Evolutionary conservation across 2,113 vertebrate genomes (phyloP).

Genomic region (Rhodinocichla rosea): DNA sequence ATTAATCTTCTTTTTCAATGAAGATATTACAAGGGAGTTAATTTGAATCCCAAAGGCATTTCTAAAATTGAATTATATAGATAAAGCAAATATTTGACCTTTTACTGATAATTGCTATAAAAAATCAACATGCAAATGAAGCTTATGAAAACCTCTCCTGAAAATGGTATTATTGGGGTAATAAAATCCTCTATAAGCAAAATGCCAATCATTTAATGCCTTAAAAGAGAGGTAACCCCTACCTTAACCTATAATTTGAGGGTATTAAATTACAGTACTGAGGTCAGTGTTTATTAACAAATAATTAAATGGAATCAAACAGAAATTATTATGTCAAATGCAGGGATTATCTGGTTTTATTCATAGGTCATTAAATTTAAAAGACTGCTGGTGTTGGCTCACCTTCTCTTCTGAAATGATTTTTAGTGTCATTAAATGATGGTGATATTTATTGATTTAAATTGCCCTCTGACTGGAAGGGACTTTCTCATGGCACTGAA

Average conservation of each 20-base stretch:
- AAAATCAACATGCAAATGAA: slow-evolving; percentile 73
- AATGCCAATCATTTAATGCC: neutral
- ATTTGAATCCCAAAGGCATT: slow-evolving; percentile 82
- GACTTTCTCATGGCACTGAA: neutral
- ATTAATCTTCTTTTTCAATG: slow-evolving; percentile 83
- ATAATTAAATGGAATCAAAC: slow-evolving; percentile 48
- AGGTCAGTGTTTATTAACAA: slow-evolving; percentile 58
- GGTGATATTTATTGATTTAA: neutral
- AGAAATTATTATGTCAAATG: slow-evolving; percentile 21
- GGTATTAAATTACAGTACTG: neutral
- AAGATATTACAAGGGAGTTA: slow-evolving; percentile 81
- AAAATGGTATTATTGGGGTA: neutral
- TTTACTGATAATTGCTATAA: slow-evolving; percentile 77
- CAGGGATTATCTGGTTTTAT: slow-evolving; percentile 39
- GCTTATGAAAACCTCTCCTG: slow-evolving; percentile 57
- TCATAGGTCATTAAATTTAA: slow-evolving; percentile 44
- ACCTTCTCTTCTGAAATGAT: neutral
- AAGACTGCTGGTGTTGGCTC: neutral
- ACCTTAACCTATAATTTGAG: slow-evolving; percentile 17
- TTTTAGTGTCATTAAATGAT: neutral
- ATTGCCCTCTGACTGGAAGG: neutral
- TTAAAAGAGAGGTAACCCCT: slow-evolving; percentile 6
- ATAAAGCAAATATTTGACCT: slow-evolving; percentile 85
- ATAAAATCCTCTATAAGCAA: slow-evolving; percentile 43
- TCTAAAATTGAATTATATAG: slow-evolving; percentile 82